Base-by-base conservation (phyloP, 1,140 invertebrate species). In the Bombus impatiens region DNA sequence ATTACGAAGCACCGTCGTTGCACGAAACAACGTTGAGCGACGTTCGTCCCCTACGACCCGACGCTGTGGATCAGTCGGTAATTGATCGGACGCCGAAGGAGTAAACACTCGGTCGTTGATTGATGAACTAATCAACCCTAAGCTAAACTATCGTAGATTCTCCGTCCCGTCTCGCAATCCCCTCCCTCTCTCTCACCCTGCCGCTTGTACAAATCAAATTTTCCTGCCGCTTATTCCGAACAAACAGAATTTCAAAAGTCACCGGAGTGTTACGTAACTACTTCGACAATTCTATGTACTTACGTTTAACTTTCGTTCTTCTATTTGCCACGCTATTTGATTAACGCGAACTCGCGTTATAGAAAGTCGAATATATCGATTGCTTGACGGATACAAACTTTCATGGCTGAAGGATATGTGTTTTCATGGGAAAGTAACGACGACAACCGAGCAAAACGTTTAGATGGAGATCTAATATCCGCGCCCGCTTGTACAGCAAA, bases 91-190 rank as follows among this genome's bases (percentile, higher is more conserved):
- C 87, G 89, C 91, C 91, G 89, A 93, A 91, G 92, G 90, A 92
- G 92, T 91, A 93, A 93, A 93, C 92, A 94, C 91, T 91, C 90
- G 79, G 89, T 90, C 90, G 90, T 94, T 94, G 94, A 94, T 94
- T 93, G 94, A 94, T 94, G 93, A 93, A 94, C 92, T 92, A 92
- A 94, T 93, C 92, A 93, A 90, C 83, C 87, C 88, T 84, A n/a
- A n/a, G 87, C 82, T 91, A 78, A 83, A 90, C 89, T 91, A 84
- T 70, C 82, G 47, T 83, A 78, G 71, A 88, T 86, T 82, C 79
- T 79, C 67, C 25, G 4, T 15, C 35, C 62, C n/a, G 9, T 40
- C n/a, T 32, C 22, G 53, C 42, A 42, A 4, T 62, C 3, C n/a
- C 62, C 62, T 10, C 4, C 32, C 32, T 32, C 15, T 44, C 42